These are phyloP conservation scores for Labeo rohita DNA, from an alignment of 2,113 vertebrate species.

Conservation along the genomic window DNA sequence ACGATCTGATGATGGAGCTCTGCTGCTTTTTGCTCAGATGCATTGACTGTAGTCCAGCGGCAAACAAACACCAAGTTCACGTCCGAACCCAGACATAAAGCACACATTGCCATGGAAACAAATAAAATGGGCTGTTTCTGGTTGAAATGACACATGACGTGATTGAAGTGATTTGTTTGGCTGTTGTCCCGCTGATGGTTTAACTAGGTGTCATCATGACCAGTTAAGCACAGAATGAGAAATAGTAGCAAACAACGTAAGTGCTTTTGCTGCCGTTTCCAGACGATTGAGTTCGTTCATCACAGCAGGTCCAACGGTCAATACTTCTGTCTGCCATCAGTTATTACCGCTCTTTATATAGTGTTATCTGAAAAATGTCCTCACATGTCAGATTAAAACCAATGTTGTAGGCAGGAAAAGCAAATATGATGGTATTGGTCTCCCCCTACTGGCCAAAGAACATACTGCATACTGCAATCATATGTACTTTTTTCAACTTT, in stretches of 20 bases:
- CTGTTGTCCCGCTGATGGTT: conserved; percentile 13
- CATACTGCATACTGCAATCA: not conserved
- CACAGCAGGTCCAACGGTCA: not conserved
- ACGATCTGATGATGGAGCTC: not conserved
- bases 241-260: not conserved
- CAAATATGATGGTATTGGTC: not conserved
- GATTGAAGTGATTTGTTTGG: conserved; percentile 25
- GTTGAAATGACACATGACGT: conserved; percentile 17
- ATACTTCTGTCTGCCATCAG: not conserved
- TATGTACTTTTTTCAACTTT: not conserved
- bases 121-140: not conserved
- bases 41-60: not conserved
- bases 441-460: not conserved
- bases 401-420: not conserved
- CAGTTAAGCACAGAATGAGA: conserved; percentile 25
- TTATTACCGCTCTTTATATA: not conserved
- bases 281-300: not conserved
- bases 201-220: conserved; percentile 41
- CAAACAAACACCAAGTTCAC: conserved; percentile 16
- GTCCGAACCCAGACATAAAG: not conserved
- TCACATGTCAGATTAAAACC: not conserved
- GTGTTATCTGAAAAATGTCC: not conserved
- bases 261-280: not conserved
- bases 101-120: not conserved
- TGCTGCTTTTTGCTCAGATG: not conserved